phyloP scores from a whole-genome alignment of 2,797 vertebrate species.

The Peromyscus aztecus region DNA sequence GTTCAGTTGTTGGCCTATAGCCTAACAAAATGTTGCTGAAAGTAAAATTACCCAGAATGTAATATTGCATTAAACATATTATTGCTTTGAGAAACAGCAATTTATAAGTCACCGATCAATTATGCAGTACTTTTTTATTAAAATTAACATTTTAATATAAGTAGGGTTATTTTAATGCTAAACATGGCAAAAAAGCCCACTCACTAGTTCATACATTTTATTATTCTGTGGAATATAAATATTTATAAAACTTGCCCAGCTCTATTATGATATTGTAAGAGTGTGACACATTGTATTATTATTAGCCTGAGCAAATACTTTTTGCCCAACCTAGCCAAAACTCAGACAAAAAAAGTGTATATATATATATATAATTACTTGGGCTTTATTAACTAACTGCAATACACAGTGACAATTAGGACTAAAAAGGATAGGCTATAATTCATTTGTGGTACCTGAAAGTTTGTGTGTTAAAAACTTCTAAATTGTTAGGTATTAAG shows the following conservation, averaged over 20 bases:
- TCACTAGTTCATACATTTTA: not conserved
- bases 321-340: not conserved
- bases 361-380: not conserved
- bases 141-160: not conserved
- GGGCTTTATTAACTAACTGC: not conserved
- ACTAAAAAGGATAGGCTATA: not conserved
- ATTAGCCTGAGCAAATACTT: not conserved
- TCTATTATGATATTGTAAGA: not conserved
- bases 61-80: not conserved
- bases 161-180: not conserved
- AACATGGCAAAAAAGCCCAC: not conserved
- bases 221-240: rapidly evolving
- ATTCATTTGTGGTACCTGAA: not conserved
- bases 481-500: not conserved
- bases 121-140: not conserved
- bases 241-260: not conserved
- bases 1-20: not conserved
- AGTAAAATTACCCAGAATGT: not conserved
- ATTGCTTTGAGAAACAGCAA: not conserved
- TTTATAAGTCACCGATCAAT: not conserved
- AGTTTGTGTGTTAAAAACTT: not conserved
- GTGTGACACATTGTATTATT: not conserved
- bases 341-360: too few species aligned
- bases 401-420: not conserved
- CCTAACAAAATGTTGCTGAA: not conserved